Base-by-base conservation (phyloP, 2,888 invertebrate species). In the Gastrophysa polygoni region DNA sequence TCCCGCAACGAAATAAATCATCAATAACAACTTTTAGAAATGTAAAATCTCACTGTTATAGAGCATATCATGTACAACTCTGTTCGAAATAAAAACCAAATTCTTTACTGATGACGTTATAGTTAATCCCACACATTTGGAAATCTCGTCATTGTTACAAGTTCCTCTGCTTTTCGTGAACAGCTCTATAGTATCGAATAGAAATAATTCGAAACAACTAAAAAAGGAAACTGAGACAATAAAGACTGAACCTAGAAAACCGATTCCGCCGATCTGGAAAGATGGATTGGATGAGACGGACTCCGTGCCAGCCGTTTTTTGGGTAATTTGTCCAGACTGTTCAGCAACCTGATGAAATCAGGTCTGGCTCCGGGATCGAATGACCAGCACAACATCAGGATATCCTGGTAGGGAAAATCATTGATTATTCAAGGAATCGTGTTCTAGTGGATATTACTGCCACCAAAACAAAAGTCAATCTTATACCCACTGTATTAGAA, bases 211-310 rank as follows among this genome's bases (percentile, higher is more conserved):
- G 24, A 57, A 48, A 55, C n/a, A n/a, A n/a, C n/a, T n/a, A n/a
- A 38, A 54, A 17, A 21, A 38, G 47, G 49, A 49, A 32, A 29
- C 32, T 50, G 56, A 44, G 28, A 57, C 44, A 47, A 68, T 73
- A 69, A 70, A 68, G 67, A 67, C 69, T 60, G 24, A 5, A 3
- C 63, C 67, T 65, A 70, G 63, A 95, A 96, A 77, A 96, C 94
- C 55, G 96, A 96, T 86, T 98, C 97, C 48, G 96, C 96, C 54
- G 97, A 96, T 77, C 97, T 90, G 50, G 96, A 96, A 75, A 98
- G 87, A 81, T 98, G 96, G 73, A 97, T 92, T 28, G 98, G 98
- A 87, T 98, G 98, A 66, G 98, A 98, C 70, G 99, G 99, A 78
- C 96, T 97, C 69, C 99, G 91, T 54, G 95, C 96, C 71, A 99